phyloP scores from a whole-genome alignment of 2,113 vertebrate genomes.

The Muscicapa adusta region DNA sequence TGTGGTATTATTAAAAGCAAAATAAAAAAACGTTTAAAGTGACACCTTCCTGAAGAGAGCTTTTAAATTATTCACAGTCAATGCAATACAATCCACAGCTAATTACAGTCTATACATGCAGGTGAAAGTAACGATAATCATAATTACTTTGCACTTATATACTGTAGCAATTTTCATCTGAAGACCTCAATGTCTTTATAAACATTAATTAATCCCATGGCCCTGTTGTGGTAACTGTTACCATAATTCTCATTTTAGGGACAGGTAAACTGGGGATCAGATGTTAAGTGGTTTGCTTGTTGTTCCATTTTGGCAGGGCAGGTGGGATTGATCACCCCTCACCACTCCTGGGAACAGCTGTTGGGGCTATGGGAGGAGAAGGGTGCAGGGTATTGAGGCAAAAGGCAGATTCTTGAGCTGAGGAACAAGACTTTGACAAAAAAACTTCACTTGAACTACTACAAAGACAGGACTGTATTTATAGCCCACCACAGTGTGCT shows the following conservation, averaged over 20 bases:
- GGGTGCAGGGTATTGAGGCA: rapidly evolving
- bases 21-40: slow-evolving; percentile 29
- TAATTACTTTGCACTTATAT: slow-evolving; percentile 60
- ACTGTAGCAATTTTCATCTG: slow-evolving; percentile 45
- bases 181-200: slow-evolving; percentile 48
- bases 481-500: neutral
- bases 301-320: rapidly evolving
- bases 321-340: neutral
- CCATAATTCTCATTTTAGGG: neutral
- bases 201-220: slow-evolving; percentile 58
- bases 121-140: slow-evolving; percentile 56
- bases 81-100: slow-evolving; percentile 55
- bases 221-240: neutral
- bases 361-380: neutral
- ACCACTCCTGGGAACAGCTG: too few species aligned
- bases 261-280: neutral
- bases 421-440: neutral
- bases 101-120: slow-evolving; percentile 62
- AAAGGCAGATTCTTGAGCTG: neutral
- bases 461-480: neutral
- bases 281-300: neutral
- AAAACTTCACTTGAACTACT: neutral
- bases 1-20: neutral
- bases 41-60: slow-evolving; percentile 17
- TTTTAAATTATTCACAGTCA: slow-evolving; percentile 58